Evolutionary conservation across 1,140 invertebrate species (phyloP), one percentile per base, ranked within the genome.

Genomic region (Brachionus calyciflorus): DNA sequence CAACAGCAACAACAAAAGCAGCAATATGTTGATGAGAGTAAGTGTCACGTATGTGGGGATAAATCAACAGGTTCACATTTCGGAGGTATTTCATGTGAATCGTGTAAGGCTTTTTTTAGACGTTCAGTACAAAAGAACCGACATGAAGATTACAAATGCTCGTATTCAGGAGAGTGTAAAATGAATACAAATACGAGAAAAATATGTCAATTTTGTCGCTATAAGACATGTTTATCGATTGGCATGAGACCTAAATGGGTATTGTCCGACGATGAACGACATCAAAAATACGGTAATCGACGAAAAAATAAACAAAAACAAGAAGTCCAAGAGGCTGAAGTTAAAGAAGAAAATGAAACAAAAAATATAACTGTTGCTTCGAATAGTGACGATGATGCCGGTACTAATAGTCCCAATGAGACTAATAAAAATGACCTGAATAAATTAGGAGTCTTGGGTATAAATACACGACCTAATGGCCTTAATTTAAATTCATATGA

Each of bases 151-250:
- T 85, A 83, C 80, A 80, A 80, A 7, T 85, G 84, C 78, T 76
- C 81, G 14, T 79, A 80, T 48, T 81, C 80, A 17, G 79, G 81
- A 19, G 76, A 80, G 2, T 85, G 84, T 79, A 70, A 76, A 24
- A 82, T 85, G 9, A 84, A 82, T 17, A 84, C 82, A 68, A 83
- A 83, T 41, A 82, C 81, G 40, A 78, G 84, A 33, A 83, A 83
- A 26, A 82, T 82, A 37, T 98, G 96, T 88, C 95, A 98, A 87
- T 98, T 95, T 87, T 99, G 96, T 86, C 90, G 96, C 76, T 99
- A 97, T 85, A 96, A 98, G 86, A 99, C 98, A 85, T 99, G 96
- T 86, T 92, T 99, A 78, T 90, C 93, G 83, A 92, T 98, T 87
- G 95, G 96, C 82, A 99, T 99, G 96, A 94, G 97, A 30, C 49